Base-by-base conservation (phyloP, 2,888 invertebrate species). In the Chironomus riparius region DNA sequence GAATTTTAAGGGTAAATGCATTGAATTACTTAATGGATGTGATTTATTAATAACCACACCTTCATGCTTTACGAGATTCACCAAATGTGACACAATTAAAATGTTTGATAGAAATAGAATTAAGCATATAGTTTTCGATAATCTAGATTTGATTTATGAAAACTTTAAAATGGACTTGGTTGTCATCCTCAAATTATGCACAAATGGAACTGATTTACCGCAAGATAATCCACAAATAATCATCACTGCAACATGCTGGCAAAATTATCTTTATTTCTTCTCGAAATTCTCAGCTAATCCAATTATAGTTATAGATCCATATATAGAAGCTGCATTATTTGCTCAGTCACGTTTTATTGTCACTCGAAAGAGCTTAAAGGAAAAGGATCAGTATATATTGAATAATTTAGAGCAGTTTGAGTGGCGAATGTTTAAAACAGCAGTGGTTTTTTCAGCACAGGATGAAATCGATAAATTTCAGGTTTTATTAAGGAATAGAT, bases 291-390 rank as follows among this genome's bases (percentile, higher is more conserved):
- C 89, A 15, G 84, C 86, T 0, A 86, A 88, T 79, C 88, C 92
- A 0, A 84, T 90, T 0, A 83, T 93, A 4, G 88, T 90, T 76
- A 90, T 94, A 76, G 88, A 89, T 0, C 90, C 91, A 22, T 89
- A 88, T 79, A 86, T 92, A 78, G 93, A 94, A 83, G 92, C 92
- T 69, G 88, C 91, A 0, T 83, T 92, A 13, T 93, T 91, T 82
- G 90, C 89, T n/a, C 79, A 87, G 81, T 83, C 65, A 21, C 18
- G 12, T 2, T 76, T 76, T 21, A 15, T 6, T 10, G 10, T 76
- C 3, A 1, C 21, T n/a, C 65, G 28, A 22, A 22, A 47, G 6
- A 18, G 47, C 21, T 10, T 18, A 10, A n/a, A 22, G 7, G 22
- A 12, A 13, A 74, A 74, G 18, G 22, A 65, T 10, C 5, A 21